These are phyloP conservation scores for Lepidochitona cinerea DNA, from an alignment of 2,888 invertebrate species.

Conservation along the genomic window DNA sequence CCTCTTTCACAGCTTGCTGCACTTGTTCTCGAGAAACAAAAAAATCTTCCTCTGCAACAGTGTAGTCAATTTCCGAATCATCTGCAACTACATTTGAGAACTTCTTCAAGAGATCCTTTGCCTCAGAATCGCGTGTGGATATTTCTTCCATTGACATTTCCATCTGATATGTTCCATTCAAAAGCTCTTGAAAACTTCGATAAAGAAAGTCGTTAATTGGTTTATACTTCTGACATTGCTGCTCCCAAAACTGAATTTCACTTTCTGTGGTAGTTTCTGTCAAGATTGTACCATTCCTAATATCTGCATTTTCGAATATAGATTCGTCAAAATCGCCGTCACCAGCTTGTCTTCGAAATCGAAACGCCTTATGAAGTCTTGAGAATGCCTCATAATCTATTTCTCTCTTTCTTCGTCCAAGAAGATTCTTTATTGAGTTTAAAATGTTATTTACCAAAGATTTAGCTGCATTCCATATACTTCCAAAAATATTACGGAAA, in stretches of 20 bases:
- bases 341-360: not conserved
- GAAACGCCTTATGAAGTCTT: not conserved
- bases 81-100: not conserved
- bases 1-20: not conserved
- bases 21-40: not conserved
- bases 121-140: not conserved
- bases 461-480: constrained; percentile 10
- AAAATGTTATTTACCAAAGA: constrained; percentile 20
- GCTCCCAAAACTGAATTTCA: not conserved
- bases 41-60: not conserved
- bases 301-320: not conserved
- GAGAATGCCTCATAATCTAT: not conserved
- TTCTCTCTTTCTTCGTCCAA: not conserved
- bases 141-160: not conserved
- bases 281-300: not conserved
- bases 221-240: not conserved
- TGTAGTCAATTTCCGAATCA: constrained; percentile 1
- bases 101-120: not conserved
- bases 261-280: not conserved
- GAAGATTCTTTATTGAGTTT: constrained; percentile 14
- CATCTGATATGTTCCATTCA: not conserved
- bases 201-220: not conserved
- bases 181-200: not conserved
- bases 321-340: not conserved
- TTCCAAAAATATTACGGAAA: constrained; percentile 1